Percentiles rank a stretch among this genome's conserved stretches.
These are phyloP conservation scores for Aphidius colemani DNA, from an alignment of 2,888 invertebrate genomes.

Conservation along the genomic window DNA sequence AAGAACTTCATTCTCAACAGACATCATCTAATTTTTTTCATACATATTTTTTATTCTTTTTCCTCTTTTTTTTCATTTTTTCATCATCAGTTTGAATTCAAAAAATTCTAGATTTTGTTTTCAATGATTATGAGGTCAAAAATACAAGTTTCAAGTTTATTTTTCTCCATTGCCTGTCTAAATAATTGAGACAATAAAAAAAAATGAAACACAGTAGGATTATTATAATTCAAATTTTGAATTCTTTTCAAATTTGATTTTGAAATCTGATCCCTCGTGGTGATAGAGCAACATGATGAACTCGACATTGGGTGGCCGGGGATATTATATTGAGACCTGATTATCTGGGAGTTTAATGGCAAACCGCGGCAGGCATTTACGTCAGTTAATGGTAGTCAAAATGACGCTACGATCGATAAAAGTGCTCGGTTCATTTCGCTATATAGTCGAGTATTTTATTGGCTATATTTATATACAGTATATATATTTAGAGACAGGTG, in stretches of 20 bases:
- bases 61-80: background rate
- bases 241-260: slow-evolving; percentile 25
- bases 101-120: slow-evolving; percentile 1
- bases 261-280: slow-evolving; percentile 21
- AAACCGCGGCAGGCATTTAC: slow-evolving; percentile 14
- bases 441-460: slow-evolving; percentile 12
- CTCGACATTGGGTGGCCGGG: slow-evolving; percentile 4
- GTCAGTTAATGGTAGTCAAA: slow-evolving; percentile 10
- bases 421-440: slow-evolving; percentile 41
- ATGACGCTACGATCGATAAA: slow-evolving; percentile 40
- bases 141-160: too few relatives aligned
- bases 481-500: slow-evolving; percentile 3
- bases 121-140: background rate
- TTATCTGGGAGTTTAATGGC: slow-evolving; percentile 13
- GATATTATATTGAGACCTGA: background rate
- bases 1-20: slow-evolving; percentile 22
- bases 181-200: too few relatives aligned
- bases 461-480: too few relatives aligned
- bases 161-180: too few relatives aligned
- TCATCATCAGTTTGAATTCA: too few relatives aligned
- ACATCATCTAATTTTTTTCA: background rate
- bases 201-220: too few relatives aligned
- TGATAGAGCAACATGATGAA: slow-evolving; percentile 18
- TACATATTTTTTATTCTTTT: background rate
- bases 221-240: background rate